Evolutionary conservation across 64 coral and sea anemone species (phyloP).

Genomic region (Cladopsammia gracilis): DNA sequence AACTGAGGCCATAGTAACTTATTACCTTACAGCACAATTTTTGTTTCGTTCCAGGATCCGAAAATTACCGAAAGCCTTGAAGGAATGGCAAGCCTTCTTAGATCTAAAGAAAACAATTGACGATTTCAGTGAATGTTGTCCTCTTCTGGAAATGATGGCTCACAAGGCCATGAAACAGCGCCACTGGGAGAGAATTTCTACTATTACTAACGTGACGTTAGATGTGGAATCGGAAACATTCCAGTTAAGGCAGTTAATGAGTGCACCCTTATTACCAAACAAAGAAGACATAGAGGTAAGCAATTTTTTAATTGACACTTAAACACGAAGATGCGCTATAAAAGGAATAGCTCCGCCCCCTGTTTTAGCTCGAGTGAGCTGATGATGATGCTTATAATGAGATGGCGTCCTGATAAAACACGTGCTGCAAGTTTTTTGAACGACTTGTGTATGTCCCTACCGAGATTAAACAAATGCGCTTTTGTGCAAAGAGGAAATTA

Average conservation of each 20-base stretch:
- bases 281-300: conserved; percentile 99
- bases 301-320: no score
- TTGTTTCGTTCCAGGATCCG: conserved; percentile 77
- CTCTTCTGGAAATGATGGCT: conserved; percentile 99
- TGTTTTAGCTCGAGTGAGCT: no score
- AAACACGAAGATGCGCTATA: no score
- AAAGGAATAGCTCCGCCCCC: no score
- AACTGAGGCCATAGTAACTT: background rate
- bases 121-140: conserved; percentile 99
- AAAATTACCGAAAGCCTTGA: conserved; percentile 95
- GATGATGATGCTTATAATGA: no score
- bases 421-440: no score
- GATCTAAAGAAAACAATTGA: conserved; percentile 99
- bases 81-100: conserved; percentile 99
- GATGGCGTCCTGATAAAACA: no score
- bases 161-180: conserved; percentile 97
- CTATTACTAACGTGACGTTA: conserved; percentile 78
- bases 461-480: no score
- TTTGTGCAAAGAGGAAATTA: no score
- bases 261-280: conserved; percentile 94
- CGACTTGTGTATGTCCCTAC: no score
- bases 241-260: conserved; percentile 95
- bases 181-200: conserved; percentile 99
- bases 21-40: no score
- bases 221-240: conserved; percentile 99